Conservation (phyloP, 2,888 invertebrate genomes). For the Troides aeacus region DNA sequence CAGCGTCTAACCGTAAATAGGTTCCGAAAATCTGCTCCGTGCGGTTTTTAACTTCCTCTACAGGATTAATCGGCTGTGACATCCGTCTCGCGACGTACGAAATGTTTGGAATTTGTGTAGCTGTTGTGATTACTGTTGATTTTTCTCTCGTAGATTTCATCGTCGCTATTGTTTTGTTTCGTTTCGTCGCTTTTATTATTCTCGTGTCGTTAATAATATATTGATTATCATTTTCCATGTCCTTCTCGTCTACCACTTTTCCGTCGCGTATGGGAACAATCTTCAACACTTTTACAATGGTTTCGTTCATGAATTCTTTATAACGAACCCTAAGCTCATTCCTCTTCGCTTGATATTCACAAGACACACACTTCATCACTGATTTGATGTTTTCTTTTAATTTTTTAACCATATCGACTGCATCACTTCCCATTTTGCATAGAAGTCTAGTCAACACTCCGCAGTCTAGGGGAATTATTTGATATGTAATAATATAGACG, state of each 20-base stretch:
- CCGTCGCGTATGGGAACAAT: not conserved
- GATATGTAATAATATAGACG: constrained; percentile 14
- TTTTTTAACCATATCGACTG: not conserved
- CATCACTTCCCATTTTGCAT: not conserved
- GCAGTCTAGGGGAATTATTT: not conserved
- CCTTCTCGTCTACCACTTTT: not conserved
- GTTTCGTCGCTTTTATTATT: not conserved
- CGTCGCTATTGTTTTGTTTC: not conserved
- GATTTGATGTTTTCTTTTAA: constrained; percentile 21
- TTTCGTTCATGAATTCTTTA: not conserved
- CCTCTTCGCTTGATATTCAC: constrained; percentile 33
- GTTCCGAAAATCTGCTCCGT: not conserved
- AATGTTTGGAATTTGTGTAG: not conserved
- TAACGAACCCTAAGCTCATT: constrained; percentile 37
- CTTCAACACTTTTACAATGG: not conserved
- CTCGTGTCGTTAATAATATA: not conserved
- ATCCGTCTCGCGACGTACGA: constrained; percentile 10
- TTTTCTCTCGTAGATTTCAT: not conserved
- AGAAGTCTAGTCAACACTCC: not conserved
- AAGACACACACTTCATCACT: constrained; percentile 25
- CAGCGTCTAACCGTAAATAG: constrained; percentile 27
- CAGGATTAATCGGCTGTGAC: not conserved
- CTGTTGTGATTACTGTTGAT: not conserved
- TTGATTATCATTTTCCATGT: not conserved
- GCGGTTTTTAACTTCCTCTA: not conserved